Base-by-base conservation (phyloP, 2,888 invertebrate genomes). In the Platycheirus albimanus region DNA sequence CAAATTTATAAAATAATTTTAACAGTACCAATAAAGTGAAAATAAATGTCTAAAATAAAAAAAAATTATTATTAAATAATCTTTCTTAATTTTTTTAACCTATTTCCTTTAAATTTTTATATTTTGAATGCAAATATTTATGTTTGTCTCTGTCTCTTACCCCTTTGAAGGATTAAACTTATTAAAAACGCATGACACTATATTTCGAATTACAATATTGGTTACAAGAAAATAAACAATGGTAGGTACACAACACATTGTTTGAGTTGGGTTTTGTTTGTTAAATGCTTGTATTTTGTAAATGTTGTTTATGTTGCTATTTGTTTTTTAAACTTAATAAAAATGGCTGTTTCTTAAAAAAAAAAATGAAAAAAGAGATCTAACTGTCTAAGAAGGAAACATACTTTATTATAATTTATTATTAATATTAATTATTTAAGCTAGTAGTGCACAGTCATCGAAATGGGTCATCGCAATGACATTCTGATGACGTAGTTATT, bases 21-120 rank as follows among this genome's bases (percentile, higher is more conserved):
- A 78, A 78, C 67, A 74, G 69, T 78, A 74, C 67, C 72, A 83
- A 83, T 83, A 83, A 83, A 83, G 56, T 72, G 78, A 78, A 75
- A 64, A 83, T 78, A 83, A 83, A 78, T 74, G 78, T 78, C 52
- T 67, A 10, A 45, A 45, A 45, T 19, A 10, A 17, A 30, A 52
- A 10, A 30, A 71, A 70, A 70, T 52, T 38, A 36, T 47, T 49
- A 41, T 45, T 54, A n/a, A n/a, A n/a, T n/a, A n/a, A n/a, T 63
- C 17, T 43, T 69, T 69, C 47, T 38, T 61, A 74, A 52, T 67
- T 36, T 28, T 58, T 51, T 58, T n/a, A n/a, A n/a, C 36, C 8
- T 47, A 6, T 47, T 41, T 8, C 19, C 5, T 33, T 33, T 33
- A 33, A 33, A 51, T 56, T 49, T 19, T 13, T 54, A 19, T 15